phyloP scores from a whole-genome alignment of 2,113 vertebrate genomes.

The Phylloscopus trochiloides region DNA sequence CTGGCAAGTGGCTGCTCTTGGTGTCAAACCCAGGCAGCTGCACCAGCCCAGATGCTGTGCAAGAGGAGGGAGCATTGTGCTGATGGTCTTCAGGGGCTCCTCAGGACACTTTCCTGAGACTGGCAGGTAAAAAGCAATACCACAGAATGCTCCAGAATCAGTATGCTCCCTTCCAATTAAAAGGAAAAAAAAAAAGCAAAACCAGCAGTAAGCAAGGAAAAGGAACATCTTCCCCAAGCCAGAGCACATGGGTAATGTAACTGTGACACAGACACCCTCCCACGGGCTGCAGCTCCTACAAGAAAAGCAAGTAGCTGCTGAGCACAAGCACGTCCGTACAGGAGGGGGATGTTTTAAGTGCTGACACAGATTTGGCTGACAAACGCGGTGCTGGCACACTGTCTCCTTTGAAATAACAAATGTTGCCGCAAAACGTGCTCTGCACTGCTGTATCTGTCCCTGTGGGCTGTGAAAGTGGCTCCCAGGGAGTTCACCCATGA shows the following conservation, averaged over 20 bases:
- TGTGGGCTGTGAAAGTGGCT: not conserved
- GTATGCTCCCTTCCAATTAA: not conserved
- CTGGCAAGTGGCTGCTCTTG: not conserved
- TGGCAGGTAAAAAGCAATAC: not conserved
- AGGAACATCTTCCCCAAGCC: not conserved
- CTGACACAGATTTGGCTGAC: conserved; percentile 52
- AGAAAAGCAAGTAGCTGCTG: conserved; percentile 50
- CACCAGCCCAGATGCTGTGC: not conserved
- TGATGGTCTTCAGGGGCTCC: not conserved
- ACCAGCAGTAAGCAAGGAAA: not conserved
- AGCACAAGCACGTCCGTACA: not conserved
- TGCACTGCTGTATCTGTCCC: not conserved
- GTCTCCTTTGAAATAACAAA: not conserved
- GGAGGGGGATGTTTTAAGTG: not conserved
- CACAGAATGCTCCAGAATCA: not conserved
- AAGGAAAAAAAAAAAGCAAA: not conserved
- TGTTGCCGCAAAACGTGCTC: not conserved
- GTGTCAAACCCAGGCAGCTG: not conserved
- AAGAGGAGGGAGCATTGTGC: not conserved
- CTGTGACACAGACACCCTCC: conserved; percentile 38
- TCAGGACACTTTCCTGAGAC: not conserved
- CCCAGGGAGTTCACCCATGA: not conserved
- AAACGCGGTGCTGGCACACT: not conserved
- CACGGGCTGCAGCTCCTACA: conserved; percentile 22
- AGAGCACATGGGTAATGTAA: not conserved